Evolutionary conservation across 2,113 vertebrate genomes (phyloP), one percentile per base, ranked within the genome.

Genomic region (Picathartes gymnocephalus): DNA sequence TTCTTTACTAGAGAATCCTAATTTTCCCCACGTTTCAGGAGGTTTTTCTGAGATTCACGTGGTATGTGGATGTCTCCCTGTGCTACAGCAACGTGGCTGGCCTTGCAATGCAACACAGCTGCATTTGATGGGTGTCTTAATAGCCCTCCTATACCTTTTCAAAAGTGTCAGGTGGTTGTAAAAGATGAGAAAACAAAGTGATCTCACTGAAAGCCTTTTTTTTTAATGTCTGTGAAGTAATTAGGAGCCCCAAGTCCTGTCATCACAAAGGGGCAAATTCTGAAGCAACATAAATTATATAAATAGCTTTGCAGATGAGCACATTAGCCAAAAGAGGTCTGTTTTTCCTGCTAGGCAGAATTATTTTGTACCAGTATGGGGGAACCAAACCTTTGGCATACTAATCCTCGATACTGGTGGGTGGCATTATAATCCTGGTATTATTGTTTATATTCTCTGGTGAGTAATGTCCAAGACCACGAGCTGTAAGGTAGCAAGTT

Each of bases 281-380:
- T 71, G 51, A 87, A 69, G 30, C 33, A 53, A 70, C 79, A 58
- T 69, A 78, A 95, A 95, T 83, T 92, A 66, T 83, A 61, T 47
- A 69, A 94, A 95, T 86, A 93, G 39, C 69, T 79, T 89, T 87
- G 35, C 65, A 94, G 90, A 92, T 82, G 88, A 94, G 58, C 28
- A 77, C 70, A 87, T 95, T 91, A 95, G 44, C 44, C 65, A 61
- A 92, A 86, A 91, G 40, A 73, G 30, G 30, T 80, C 50, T 76
- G 24, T 30, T 81, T 85, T 80, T 76, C 93, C 93, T 93, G 73
- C 88, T 89, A 95, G 61, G 95, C 27, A 87, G 54, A 96, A 96
- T 96, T 95, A 93, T 89, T 95, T 87, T 85, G 40, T 80, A 77
- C 37, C 62, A 23, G 47, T 91, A 87, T 87, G 90, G 66, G 73